Base-by-base conservation (phyloP, 2,113 vertebrate genomes). In the Glaucomys volans region DNA sequence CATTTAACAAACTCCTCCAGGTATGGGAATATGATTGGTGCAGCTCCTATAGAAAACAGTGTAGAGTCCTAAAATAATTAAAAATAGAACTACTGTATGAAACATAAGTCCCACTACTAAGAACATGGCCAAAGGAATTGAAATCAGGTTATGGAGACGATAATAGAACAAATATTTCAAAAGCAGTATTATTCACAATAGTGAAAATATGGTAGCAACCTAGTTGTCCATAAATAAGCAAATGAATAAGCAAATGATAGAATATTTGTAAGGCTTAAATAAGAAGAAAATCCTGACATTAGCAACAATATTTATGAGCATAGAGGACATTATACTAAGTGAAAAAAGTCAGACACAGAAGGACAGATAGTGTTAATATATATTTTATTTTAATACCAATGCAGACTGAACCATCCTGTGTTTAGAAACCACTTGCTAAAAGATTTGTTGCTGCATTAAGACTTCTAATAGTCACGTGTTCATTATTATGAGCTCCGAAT, bases 401-500 rank as follows among this genome's bases (percentile, higher is more conserved):
- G 37, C 20, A 90, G 62, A 59, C 2, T 35, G 35, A 79, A 54
- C n/a, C 7, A 35, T 18, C 24, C 8, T 30, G 2, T 54, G 24
- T 44, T 40, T 75, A 87, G 82, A 95, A 96, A 75, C 9, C 0
- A 1, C 52, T 96, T 77, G 8, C 28, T 82, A 35, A 24, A 83
- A 76, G 86, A 2, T 62, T 98, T 47, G 37, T 14, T 81, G 47
- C 71, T 84, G 71, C 37, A 18, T 76, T 74, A 24, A 26, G n/a
- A 4, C 1, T 83, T 79, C 72, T 95, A 57, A 97, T 92, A 97
- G 96, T 97, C 91, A 97, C 96, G 87, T 57, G 97, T 98, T 98
- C 95, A 97, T 74, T 97, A 98, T 97, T 87, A 95, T 93, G 77
- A 97, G 91, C 52, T 97, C 80, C 95, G 95, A 98, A 98, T 95